Percentiles rank a stretch among this genome's conserved stretches.
Evolutionary conservation across 2,888 invertebrate species (phyloP).

Genomic region (Tenthredo notha): DNA sequence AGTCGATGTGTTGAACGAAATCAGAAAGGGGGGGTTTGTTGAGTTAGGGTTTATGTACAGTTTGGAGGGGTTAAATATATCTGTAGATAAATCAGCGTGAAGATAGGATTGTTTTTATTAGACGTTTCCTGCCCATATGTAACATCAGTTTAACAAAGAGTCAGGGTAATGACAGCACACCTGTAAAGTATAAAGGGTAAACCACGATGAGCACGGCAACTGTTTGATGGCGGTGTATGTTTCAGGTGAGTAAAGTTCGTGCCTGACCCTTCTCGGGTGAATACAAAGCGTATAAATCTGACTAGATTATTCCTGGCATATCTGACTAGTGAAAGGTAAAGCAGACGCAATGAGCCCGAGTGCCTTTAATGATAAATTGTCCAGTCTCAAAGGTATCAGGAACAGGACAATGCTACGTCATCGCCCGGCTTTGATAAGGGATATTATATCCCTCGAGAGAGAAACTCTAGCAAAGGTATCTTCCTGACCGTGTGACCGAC

Average conservation of each 20-base stretch:
- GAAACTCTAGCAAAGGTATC: constrained; percentile 20
- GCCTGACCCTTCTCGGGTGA: constrained; percentile 18
- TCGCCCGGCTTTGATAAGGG: constrained; percentile 13
- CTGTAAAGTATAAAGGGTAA: not conserved
- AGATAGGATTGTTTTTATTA: not conserved
- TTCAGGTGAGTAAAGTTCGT: constrained; percentile 27
- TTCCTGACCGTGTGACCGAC: constrained; percentile 25
- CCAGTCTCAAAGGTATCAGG: constrained; percentile 16
- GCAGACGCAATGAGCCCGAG: not conserved
- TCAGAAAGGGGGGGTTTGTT: not conserved
- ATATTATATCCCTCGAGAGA: constrained; percentile 2
- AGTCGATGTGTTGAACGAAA: not conserved
- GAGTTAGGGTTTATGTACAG: not conserved
- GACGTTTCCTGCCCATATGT: not conserved
- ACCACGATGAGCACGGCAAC: not conserved
- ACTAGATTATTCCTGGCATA: not conserved
- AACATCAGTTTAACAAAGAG: not conserved
- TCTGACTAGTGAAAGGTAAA: not conserved
- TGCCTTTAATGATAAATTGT: constrained; percentile 25
- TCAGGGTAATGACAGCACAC: not conserved
- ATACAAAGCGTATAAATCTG: constrained; percentile 28
- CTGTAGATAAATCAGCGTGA: not conserved
- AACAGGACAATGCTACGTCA: constrained; percentile 22
- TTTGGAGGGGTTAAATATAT: not conserved
- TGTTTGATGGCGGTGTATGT: constrained; percentile 7